phyloP scores from a whole-genome alignment of 2,797 vertebrate species.

The Tauraco hartlaubi region DNA sequence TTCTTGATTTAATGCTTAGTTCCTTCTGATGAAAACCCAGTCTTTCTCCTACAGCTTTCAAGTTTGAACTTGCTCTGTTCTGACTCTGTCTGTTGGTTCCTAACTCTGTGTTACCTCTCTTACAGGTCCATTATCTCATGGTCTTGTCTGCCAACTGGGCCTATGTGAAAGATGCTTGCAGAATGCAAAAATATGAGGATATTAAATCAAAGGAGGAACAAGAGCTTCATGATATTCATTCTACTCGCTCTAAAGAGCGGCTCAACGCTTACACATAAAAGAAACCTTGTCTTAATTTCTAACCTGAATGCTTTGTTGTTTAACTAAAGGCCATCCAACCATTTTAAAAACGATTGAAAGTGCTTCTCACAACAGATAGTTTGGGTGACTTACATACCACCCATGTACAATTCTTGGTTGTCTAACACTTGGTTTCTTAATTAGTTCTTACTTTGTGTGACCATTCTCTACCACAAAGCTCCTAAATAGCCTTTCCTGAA shows the following conservation, averaged over 20 bases:
- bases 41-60: neutral
- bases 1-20: neutral
- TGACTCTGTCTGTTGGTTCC: neutral
- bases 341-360: slow-evolving; percentile 77
- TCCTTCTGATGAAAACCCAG: neutral
- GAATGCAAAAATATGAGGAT: slow-evolving; percentile 99
- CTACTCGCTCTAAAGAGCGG: slow-evolving; percentile 98
- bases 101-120: slow-evolving; percentile 3
- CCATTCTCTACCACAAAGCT: slow-evolving; percentile 80
- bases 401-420: slow-evolving; percentile 76
- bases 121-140: slow-evolving; percentile 97
- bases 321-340: slow-evolving; percentile 82
- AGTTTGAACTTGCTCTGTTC: neutral
- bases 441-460: slow-evolving; percentile 77
- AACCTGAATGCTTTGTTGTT: slow-evolving; percentile 82
- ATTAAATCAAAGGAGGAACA: slow-evolving; percentile 99
- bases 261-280: slow-evolving; percentile 98
- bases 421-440: slow-evolving; percentile 80
- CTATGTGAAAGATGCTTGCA: slow-evolving; percentile 98
- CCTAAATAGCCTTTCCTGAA: slow-evolving; percentile 76
- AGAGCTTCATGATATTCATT: slow-evolving; percentile 98
- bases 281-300: slow-evolving; percentile 50
- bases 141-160: slow-evolving; percentile 98
- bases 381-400: slow-evolving; percentile 77
- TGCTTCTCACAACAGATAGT: slow-evolving; percentile 83